These are phyloP conservation scores for Lophotriccus pileatus DNA, from an alignment of 2,797 vertebrate species.

Conservation along the genomic window DNA sequence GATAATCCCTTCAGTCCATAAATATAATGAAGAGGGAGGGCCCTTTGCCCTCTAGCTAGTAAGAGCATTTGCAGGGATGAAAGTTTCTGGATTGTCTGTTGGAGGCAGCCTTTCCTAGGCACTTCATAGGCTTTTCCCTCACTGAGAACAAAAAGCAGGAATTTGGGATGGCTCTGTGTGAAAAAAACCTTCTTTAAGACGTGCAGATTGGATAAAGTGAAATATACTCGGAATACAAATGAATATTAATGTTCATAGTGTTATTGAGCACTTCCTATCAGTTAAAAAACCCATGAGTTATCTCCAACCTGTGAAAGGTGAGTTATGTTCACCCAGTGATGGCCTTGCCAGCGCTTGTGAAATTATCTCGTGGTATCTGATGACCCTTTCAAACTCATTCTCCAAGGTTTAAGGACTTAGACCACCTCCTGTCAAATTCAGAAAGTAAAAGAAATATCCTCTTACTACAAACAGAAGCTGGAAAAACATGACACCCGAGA, in stretches of 20 bases:
- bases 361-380: neutral
- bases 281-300: neutral
- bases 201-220: neutral
- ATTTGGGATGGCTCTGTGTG: neutral
- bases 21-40: neutral
- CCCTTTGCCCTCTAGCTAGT: neutral
- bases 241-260: neutral
- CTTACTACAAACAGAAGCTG: neutral
- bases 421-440: neutral
- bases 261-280: neutral
- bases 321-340: neutral
- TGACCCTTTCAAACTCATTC: neutral
- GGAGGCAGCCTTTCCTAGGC: neutral
- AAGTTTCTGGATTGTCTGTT: neutral
- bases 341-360: neutral
- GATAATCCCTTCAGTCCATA: neutral
- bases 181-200: neutral
- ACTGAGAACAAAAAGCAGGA: neutral
- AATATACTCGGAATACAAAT: neutral
- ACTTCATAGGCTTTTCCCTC: neutral
- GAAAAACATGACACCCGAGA: neutral
- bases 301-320: neutral
- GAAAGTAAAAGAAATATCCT: neutral
- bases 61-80: neutral
- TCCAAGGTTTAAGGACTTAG: neutral